Evolutionary conservation across 1,140 invertebrate species (phyloP).

Genomic region (Habropoda laboriosa): DNA sequence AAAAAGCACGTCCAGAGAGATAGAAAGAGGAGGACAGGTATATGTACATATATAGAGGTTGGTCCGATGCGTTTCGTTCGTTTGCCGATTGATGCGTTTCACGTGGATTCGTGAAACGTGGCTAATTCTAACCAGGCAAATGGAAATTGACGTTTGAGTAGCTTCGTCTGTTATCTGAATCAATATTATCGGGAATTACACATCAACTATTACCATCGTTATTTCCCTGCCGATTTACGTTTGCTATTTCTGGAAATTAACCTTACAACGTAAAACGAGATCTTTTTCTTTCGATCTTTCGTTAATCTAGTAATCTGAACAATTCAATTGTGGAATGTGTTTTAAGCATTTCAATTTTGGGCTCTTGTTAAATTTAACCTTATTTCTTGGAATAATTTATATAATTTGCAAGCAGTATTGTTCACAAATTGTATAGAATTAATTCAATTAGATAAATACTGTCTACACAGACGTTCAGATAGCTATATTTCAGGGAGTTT

Average conservation of each 20-base stretch:
- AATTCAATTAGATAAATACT: too few species aligned
- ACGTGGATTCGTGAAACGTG: constrained; percentile 23
- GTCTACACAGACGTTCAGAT: too few species aligned
- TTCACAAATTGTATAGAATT: too few species aligned
- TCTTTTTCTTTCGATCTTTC: too few species aligned
- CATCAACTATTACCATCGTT: constrained; percentile 20
- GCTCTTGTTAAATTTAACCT: too few species aligned
- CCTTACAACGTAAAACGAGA: neutral
- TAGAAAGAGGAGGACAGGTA: neutral
- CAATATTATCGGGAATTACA: constrained; percentile 42
- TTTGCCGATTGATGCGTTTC: constrained; percentile 39
- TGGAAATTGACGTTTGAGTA: constrained; percentile 47
- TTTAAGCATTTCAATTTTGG: too few species aligned
- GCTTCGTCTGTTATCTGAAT: constrained; percentile 40
- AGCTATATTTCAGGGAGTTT: too few species aligned
- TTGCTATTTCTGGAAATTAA: constrained; percentile 1
- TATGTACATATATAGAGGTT: too few species aligned
- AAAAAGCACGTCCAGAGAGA: constrained; percentile 2
- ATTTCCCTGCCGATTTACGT: neutral
- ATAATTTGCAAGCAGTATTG: too few species aligned
- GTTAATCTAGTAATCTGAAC: too few species aligned
- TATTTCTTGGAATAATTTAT: too few species aligned
- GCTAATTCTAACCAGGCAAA: constrained; percentile 45
- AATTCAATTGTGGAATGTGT: too few species aligned
- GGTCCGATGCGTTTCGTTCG: constrained; percentile 26